Conservation (phyloP, 2,797 vertebrate genomes). For the Myripristis jacobus region DNA sequence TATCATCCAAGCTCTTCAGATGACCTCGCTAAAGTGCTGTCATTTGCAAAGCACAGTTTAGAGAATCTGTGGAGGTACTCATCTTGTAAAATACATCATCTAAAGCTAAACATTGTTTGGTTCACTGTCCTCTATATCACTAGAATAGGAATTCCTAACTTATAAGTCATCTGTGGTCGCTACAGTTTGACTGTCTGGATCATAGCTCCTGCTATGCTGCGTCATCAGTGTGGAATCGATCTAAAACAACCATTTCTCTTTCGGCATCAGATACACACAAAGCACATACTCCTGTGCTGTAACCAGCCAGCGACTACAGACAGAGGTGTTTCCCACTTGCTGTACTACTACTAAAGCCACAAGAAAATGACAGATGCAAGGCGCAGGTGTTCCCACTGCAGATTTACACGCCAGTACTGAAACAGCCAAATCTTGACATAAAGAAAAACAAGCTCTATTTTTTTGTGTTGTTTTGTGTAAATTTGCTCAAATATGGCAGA, state of each 20-base stretch:
- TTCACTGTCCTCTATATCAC: too few relatives aligned
- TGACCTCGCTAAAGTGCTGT: neutral
- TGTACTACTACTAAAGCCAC: conserved; percentile 64
- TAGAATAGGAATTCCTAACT: too few relatives aligned
- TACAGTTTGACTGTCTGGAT: neutral
- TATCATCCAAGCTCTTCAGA: neutral
- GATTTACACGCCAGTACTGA: neutral
- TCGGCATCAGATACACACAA: neutral
- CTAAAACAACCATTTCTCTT: conserved; percentile 9
- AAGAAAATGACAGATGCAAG: conserved; percentile 50
- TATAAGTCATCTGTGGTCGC: neutral
- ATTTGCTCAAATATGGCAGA: conserved; percentile 8
- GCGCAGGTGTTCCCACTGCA: conserved; percentile 33
- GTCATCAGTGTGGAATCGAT: too few relatives aligned
- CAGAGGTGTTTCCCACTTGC: conserved; percentile 53
- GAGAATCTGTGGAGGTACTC: too few relatives aligned
- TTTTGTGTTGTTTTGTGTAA: neutral
- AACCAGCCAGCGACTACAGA: conserved; percentile 51
- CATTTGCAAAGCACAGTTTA: neutral
- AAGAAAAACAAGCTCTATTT: neutral
- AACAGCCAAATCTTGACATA: neutral
- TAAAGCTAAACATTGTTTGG: too few relatives aligned
- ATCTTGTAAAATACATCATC: too few relatives aligned
- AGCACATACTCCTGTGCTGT: conserved; percentile 3
- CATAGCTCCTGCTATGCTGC: too few relatives aligned